These are phyloP conservation scores for Strigops habroptila DNA, from an alignment of 2,113 vertebrate species.

Conservation along the genomic window DNA sequence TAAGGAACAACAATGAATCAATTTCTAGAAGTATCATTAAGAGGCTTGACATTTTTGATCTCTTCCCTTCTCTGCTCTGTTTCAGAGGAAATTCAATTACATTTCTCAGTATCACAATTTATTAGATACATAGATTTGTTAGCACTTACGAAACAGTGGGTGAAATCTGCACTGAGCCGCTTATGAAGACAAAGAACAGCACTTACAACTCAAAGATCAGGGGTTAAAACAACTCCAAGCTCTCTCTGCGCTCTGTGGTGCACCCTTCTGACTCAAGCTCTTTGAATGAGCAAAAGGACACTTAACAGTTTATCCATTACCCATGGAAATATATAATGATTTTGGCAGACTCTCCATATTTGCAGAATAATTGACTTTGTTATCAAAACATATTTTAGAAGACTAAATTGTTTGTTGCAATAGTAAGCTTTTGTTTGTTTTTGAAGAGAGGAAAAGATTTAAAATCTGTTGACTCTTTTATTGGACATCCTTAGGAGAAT, in stretches of 20 bases:
- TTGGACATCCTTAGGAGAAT: background rate
- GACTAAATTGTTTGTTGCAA: background rate
- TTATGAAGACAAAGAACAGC: conserved; percentile 1
- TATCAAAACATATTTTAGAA: background rate
- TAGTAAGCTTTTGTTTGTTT: background rate
- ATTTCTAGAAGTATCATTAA: background rate
- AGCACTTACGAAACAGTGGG: background rate
- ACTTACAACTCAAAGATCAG: background rate
- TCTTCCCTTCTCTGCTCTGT: background rate
- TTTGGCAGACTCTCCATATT: background rate
- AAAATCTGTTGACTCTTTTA: background rate
- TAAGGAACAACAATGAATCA: background rate
- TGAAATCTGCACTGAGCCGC: background rate
- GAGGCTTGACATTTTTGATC: background rate
- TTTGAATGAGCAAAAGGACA: background rate
- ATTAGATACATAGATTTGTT: background rate
- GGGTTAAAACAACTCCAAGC: background rate
- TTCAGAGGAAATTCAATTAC: background rate
- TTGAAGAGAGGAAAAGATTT: background rate
- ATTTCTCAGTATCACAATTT: background rate
- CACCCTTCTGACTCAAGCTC: background rate
- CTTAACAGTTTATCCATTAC: background rate
- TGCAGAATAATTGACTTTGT: background rate
- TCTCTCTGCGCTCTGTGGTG: background rate
- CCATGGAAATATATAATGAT: background rate